Conservation (phyloP, 2,797 vertebrate species). For the Pangasius djambal region DNA sequence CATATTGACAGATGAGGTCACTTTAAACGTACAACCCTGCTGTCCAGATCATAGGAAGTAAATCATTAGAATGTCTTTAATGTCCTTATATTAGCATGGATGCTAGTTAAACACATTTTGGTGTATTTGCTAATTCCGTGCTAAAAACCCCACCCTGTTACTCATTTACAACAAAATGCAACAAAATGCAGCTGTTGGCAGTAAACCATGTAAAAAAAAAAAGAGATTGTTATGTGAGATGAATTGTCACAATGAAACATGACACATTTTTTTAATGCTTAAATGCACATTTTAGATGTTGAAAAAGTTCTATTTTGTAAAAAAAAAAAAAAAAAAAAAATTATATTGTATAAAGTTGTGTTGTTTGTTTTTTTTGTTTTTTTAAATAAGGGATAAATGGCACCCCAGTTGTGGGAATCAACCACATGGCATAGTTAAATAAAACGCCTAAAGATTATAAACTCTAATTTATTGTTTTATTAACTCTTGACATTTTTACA, state of each 20-base stretch:
- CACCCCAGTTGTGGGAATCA: not conserved
- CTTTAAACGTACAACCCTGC: not conserved
- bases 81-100: not conserved
- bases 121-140: not conserved
- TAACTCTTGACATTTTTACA: conserved; percentile 1
- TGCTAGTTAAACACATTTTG: not conserved
- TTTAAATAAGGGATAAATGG: not conserved
- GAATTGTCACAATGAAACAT: no score
- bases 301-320: not conserved
- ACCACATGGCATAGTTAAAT: not conserved
- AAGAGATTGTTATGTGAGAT: no score
- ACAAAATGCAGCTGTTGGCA: not conserved
- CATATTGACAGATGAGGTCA: not conserved
- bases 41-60: not conserved
- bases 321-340: no score
- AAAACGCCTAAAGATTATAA: not conserved
- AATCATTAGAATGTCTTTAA: not conserved
- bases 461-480: not conserved
- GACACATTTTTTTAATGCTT: not conserved
- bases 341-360: not conserved
- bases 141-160: not conserved
- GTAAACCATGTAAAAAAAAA: not conserved
- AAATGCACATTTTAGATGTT: not conserved
- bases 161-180: not conserved
- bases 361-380: no score